A percentile compares a stretch with the other conserved stretches of the same genome.
Evolutionary conservation across 35 echinoderm and acorn worm genomes (phyloP).

Genomic region (Apostichopus californicus): DNA sequence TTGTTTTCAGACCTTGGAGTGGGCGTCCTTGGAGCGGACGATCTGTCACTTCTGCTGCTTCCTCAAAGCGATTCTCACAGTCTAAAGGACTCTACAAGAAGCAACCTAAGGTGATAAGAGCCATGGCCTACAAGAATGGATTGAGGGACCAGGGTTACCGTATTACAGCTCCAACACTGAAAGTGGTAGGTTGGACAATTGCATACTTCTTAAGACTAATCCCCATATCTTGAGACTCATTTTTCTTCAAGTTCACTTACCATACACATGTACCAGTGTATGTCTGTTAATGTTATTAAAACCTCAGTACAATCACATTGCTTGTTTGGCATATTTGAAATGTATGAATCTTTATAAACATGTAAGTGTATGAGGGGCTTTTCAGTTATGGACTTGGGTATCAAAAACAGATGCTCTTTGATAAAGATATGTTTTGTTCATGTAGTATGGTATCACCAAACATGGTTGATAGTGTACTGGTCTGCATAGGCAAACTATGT

Average conservation of each 20-base stretch:
- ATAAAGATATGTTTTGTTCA: too few species aligned
- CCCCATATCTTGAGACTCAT: too few species aligned
- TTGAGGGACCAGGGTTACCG: conserved; percentile 53
- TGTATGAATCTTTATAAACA: too few species aligned
- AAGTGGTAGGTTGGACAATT: conserved; percentile 71
- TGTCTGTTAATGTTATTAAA: neutral
- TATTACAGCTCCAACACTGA: conserved; percentile 84
- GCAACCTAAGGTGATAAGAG: conserved; percentile 82
- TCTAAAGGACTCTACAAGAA: conserved; percentile 68
- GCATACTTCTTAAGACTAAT: too few species aligned
- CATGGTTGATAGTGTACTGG: too few species aligned
- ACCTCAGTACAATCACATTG: too few species aligned
- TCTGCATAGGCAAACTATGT: too few species aligned
- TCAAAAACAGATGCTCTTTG: too few species aligned
- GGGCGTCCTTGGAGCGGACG: conserved; percentile 85
- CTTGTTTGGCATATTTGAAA: too few species aligned
- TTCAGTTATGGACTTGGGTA: too few species aligned
- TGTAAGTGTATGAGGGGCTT: too few species aligned
- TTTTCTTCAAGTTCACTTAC: neutral
- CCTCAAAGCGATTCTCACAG: conserved; percentile 39
- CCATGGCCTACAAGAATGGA: conserved; percentile 85
- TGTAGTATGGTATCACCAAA: too few species aligned
- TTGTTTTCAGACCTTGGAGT: conserved; percentile 24
- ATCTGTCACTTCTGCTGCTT: conserved; percentile 64
- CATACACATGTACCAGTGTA: neutral